These are phyloP conservation scores for Zaprionus capensis DNA, from an alignment of 1,140 invertebrate species.

Conservation along the genomic window DNA sequence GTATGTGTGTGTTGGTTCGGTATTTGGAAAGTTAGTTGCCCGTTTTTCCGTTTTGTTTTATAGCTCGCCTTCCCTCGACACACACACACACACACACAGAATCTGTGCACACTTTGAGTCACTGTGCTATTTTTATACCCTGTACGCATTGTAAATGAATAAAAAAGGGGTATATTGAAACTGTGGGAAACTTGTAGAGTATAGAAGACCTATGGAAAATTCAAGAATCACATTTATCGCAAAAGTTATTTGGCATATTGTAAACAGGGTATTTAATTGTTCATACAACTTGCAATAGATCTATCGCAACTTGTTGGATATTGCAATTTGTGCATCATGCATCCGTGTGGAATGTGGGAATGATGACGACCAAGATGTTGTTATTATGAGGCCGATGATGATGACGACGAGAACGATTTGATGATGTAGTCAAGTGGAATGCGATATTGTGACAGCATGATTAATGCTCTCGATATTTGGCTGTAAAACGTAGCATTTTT, in stretches of 20 bases:
- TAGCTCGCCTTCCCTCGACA: no score
- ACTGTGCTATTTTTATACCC: no score
- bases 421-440: conserved; percentile 33
- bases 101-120: no score
- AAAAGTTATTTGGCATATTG: no score
- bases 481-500: background rate
- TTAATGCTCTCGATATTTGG: conserved; percentile 19
- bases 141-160: no score
- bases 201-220: no score
- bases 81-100: no score
- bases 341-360: conserved; percentile 44
- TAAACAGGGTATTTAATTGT: background rate
- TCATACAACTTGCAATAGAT: background rate
- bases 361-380: background rate
- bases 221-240: no score
- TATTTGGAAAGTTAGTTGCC: conserved; percentile 69
- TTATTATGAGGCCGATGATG: conserved; percentile 32
- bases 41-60: conserved; percentile 14
- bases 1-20: conserved; percentile 37
- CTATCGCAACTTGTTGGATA: conserved; percentile 39
- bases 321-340: conserved; percentile 68
- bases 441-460: conserved; percentile 24
- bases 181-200: no score
- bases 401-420: conserved; percentile 29
- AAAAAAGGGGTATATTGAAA: no score